Conservation (phyloP, 2,888 invertebrate genomes). For the Zeuzera pyrina region DNA sequence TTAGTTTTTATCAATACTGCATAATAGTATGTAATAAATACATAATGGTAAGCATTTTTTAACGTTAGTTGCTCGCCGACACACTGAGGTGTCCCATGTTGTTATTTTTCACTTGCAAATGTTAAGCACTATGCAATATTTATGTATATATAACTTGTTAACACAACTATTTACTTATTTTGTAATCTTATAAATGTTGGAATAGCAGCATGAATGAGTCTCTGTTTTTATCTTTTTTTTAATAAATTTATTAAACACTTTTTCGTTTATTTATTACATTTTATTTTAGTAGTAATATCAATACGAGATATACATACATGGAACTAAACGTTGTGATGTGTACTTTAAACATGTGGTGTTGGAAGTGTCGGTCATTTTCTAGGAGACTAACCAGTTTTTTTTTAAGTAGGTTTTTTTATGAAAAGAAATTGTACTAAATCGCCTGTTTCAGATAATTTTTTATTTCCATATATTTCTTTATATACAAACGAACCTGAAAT, state of each 20-base stretch:
- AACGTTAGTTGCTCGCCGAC: slow-evolving; percentile 21
- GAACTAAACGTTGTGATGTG: slow-evolving; percentile 52
- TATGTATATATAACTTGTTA: slow-evolving; percentile 53
- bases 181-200: slow-evolving; percentile 47
- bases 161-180: slow-evolving; percentile 48
- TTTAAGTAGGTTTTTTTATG: too few relatives aligned
- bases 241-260: slow-evolving; percentile 67
- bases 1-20: slow-evolving; percentile 31
- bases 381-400: too few relatives aligned
- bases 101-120: slow-evolving; percentile 29
- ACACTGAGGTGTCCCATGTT: slow-evolving; percentile 24
- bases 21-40: slow-evolving; percentile 23
- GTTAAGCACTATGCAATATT: slow-evolving; percentile 35
- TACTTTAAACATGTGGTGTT: too few relatives aligned
- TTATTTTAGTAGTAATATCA: neutral
- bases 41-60: slow-evolving; percentile 27
- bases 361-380: too few relatives aligned
- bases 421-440: too few relatives aligned
- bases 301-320: slow-evolving; percentile 12
- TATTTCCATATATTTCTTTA: too few relatives aligned
- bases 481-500: too few relatives aligned
- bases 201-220: slow-evolving; percentile 50
- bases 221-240: slow-evolving; percentile 56
- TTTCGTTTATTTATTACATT: slow-evolving; percentile 24
- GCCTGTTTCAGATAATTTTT: too few relatives aligned